These are phyloP conservation scores for Petaurus breviceps DNA, from an alignment of 2,113 vertebrate species.

Conservation along the genomic window DNA sequence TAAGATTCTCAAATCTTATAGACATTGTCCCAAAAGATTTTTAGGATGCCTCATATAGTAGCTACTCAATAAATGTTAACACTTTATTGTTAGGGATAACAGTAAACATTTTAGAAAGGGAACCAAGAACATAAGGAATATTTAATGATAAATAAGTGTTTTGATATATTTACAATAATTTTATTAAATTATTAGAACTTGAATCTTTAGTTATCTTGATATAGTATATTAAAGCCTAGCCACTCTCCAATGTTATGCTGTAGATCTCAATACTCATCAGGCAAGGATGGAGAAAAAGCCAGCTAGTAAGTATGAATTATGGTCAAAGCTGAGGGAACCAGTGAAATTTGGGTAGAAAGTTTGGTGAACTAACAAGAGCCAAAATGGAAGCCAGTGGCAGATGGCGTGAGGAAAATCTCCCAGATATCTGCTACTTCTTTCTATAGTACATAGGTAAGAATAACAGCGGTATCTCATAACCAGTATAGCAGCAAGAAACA, in stretches of 20 bases:
- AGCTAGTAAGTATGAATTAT: background rate
- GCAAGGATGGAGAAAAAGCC: background rate
- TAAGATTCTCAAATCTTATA: background rate
- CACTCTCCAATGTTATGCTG: background rate
- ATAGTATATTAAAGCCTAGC: background rate
- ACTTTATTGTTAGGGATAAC: background rate
- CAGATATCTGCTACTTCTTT: background rate
- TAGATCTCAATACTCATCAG: background rate
- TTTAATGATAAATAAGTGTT: background rate
- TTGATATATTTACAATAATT: background rate
- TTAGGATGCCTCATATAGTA: background rate
- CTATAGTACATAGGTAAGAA: background rate
- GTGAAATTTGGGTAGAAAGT: background rate
- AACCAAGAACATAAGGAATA: background rate
- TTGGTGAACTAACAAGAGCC: no score
- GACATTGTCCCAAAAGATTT: background rate
- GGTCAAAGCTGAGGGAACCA: background rate
- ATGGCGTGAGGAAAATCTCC: background rate
- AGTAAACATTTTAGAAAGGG: background rate
- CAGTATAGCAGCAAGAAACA: no score
- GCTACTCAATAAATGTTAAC: background rate
- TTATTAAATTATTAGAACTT: background rate
- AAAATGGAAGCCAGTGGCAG: no score
- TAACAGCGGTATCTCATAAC: background rate
- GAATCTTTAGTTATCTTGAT: background rate